Conservation (phyloP, 53 echinoderm and acorn worm species). For the Arbacia lixula region DNA sequence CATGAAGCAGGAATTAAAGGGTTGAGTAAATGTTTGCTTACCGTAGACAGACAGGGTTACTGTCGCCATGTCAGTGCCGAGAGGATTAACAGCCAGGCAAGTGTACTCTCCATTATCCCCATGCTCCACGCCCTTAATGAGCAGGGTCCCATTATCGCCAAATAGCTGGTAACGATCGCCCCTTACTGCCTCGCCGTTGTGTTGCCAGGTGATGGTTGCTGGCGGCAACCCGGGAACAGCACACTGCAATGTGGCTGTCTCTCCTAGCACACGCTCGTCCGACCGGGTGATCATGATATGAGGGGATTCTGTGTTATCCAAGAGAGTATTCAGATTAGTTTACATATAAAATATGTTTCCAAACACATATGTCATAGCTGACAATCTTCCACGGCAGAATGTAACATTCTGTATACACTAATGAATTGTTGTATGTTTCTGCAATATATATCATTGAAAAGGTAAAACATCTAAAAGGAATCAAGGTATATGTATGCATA, state of each 20-base stretch:
- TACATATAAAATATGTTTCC: too few species aligned
- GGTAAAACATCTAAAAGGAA: too few species aligned
- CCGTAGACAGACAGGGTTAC: slow-evolving; percentile 80
- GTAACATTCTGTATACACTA: too few species aligned
- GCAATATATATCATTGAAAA: too few species aligned
- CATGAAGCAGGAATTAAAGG: not conserved
- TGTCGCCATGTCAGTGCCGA: slow-evolving; percentile 60
- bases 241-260: slow-evolving; percentile 70
- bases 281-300: slow-evolving; percentile 62
- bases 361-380: too few species aligned
- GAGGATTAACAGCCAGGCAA: slow-evolving; percentile 73
- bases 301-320: slow-evolving; percentile 93
- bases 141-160: slow-evolving; percentile 62
- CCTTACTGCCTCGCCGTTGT: slow-evolving; percentile 39
- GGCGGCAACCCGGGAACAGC: slow-evolving; percentile 67
- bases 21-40: slow-evolving; percentile 50
- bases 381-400: too few species aligned
- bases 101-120: slow-evolving; percentile 77
- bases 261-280: slow-evolving; percentile 51
- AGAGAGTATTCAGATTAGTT: too few species aligned
- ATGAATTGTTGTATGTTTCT: too few species aligned
- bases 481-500: too few species aligned
- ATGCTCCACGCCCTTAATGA: slow-evolving; percentile 59
- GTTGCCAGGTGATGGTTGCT: slow-evolving; percentile 73
- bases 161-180: slow-evolving; percentile 68